Conservation (phyloP, 2,797 vertebrate genomes). For the Rhabdomys pumilio region DNA sequence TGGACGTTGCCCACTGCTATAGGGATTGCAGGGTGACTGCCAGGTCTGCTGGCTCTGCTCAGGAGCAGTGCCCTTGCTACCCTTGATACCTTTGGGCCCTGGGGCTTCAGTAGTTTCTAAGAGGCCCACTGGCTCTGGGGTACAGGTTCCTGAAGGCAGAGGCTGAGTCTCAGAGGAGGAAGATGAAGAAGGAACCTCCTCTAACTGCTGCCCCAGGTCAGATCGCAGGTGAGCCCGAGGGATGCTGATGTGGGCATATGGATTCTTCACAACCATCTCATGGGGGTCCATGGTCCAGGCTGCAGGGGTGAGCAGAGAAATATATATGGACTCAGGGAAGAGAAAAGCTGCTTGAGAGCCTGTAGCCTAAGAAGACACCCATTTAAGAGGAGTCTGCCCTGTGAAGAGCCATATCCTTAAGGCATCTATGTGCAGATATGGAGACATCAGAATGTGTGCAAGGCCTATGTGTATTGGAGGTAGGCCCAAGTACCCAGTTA, state of each 20-base stretch:
- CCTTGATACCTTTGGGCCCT: background rate
- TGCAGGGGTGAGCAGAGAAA: slow-evolving; percentile 45
- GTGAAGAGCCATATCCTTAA: background rate
- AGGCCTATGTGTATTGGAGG: background rate
- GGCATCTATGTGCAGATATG: rapidly evolving
- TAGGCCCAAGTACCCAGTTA: background rate
- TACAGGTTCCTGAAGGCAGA: background rate
- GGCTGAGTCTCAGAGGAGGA: background rate
- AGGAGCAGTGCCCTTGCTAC: background rate
- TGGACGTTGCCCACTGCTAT: slow-evolving; percentile 80
- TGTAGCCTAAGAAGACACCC: background rate
- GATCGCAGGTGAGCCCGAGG: slow-evolving; percentile 91
- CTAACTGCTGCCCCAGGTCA: slow-evolving; percentile 84
- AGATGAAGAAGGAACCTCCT: background rate
- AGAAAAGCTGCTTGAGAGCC: background rate
- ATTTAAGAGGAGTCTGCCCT: background rate
- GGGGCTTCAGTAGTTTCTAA: slow-evolving; percentile 52
- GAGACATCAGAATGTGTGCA: background rate
- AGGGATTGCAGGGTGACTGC: slow-evolving; percentile 87
- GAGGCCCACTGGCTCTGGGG: background rate
- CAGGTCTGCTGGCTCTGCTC: slow-evolving; percentile 77
- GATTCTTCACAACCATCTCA: slow-evolving; percentile 89
- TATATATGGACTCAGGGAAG: background rate
- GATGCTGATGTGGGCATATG: slow-evolving; percentile 92
- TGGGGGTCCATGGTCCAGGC: slow-evolving; percentile 86